Evolutionary conservation across 2,797 vertebrate genomes (phyloP), one percentile per base, ranked within the genome.

Genomic region (Arnoldichthys spilopterus): DNA sequence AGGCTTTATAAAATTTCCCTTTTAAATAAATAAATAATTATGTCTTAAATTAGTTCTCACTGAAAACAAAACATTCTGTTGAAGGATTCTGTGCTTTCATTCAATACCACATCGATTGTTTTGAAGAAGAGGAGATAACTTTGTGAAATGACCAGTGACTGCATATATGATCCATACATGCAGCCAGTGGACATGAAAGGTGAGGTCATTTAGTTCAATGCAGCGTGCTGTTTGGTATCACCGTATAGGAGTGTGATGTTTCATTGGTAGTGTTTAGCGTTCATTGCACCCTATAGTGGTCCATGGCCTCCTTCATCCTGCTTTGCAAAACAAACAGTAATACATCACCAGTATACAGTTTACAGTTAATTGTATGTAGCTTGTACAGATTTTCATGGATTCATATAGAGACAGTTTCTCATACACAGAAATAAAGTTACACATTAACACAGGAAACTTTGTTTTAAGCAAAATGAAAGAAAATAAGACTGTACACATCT

Each of bases 291-390:
- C 20, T 32, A 8, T 40, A 24, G 20, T 20, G 22, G 6, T 45
- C 22, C 13, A 40, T 22, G 28, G 12, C n/a, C n/a, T 3, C 24
- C 69, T 22, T 59, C 47, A 7, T 40, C 11, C 58, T 20, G 32
- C 49, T 40, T 69, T 61, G 43, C 28, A 22, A 76, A 54, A 76
- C 66, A 61, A 34, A 69, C 61, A 74, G 43, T 4, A 16, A 40
- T 72, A 72, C 34, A 40, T 62, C 26, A 18, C 12, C 22, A 30
- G 1, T 34, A 30, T 26, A 76, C 6, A 63, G 26, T 22, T 56
- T 62, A 47, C 8, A 70, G 28, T 73, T 22, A 47, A 64, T 16
- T 18, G 8, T 1, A 1, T 40, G 37, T 24, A 13, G 15, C 6
- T 12, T 72, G 22, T 72, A 16, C 24, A 72, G 40, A 37, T 72